These are phyloP conservation scores for Diachasma alloeum DNA, from an alignment of 1,140 invertebrate genomes.

Conservation along the genomic window DNA sequence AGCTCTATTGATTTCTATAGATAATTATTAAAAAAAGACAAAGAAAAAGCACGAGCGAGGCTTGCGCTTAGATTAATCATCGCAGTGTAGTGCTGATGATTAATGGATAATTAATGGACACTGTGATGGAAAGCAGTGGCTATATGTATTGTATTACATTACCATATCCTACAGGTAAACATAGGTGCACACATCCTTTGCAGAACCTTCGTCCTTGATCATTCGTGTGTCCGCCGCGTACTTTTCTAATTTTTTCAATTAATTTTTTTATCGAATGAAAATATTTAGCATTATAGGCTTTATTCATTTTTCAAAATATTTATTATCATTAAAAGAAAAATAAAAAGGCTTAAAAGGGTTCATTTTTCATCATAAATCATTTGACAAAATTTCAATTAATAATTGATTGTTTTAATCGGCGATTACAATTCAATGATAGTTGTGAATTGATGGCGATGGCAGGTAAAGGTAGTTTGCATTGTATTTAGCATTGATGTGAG, in stretches of 20 bases:
- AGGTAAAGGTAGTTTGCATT: constrained; percentile 28
- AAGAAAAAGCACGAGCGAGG: too few species aligned
- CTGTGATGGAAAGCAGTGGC: constrained; percentile 37
- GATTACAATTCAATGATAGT: constrained; percentile 15
- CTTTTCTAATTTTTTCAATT: neutral
- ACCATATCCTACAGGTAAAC: neutral
- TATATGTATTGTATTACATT: constrained; percentile 16
- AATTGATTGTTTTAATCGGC: neutral
- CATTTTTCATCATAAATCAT: too few species aligned
- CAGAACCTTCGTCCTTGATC: neutral
- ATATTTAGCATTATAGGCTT: too few species aligned
- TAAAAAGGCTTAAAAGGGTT: too few species aligned
- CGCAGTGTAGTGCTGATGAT: constrained; percentile 12
- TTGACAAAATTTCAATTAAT: too few species aligned
- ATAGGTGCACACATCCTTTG: constrained; percentile 2
- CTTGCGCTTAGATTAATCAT: neutral
- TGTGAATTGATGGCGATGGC: constrained; percentile 19
- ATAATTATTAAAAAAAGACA: too few species aligned
- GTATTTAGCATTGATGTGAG: constrained; percentile 60
- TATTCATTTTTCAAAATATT: too few species aligned
- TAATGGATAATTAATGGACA: constrained; percentile 48
- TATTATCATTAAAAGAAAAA: too few species aligned
- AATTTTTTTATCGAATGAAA: too few species aligned
- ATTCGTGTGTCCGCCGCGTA: neutral
- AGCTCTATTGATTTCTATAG: too few species aligned